These are phyloP conservation scores for Micromesistius poutassou DNA, from an alignment of 2,797 vertebrate genomes.

Conservation along the genomic window DNA sequence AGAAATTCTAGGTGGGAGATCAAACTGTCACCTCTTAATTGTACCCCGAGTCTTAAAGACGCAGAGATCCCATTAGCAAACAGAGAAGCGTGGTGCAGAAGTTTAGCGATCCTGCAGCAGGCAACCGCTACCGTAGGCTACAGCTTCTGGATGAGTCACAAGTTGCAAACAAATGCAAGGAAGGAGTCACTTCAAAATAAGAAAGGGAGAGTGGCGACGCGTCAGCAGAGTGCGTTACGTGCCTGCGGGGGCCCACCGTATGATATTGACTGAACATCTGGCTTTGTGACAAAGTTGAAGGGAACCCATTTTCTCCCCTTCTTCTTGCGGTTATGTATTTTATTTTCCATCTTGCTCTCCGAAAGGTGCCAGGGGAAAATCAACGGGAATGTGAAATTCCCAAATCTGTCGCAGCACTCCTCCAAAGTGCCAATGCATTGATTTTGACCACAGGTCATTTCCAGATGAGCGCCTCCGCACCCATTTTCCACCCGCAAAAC, in stretches of 20 bases:
- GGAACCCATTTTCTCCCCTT: slow-evolving; percentile 45
- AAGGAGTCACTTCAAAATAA: slow-evolving; percentile 52
- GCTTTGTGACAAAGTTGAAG: slow-evolving; percentile 38
- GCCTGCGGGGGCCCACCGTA: background rate
- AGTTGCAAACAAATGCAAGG: slow-evolving; percentile 60
- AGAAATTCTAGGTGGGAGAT: slow-evolving; percentile 73
- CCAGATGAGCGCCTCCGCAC: slow-evolving; percentile 54
- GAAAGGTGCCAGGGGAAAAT: slow-evolving; percentile 31
- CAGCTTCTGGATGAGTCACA: slow-evolving; percentile 69
- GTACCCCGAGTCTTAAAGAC: slow-evolving; percentile 72
- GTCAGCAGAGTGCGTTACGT: background rate
- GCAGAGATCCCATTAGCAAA: slow-evolving; percentile 72
- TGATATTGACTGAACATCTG: slow-evolving; percentile 41
- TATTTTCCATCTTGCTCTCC: slow-evolving; percentile 22
- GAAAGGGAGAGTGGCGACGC: background rate
- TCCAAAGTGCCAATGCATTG: slow-evolving; percentile 79
- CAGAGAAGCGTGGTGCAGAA: slow-evolving; percentile 56
- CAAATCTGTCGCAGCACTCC: slow-evolving; percentile 69
- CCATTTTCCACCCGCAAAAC: background rate
- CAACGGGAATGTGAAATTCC: slow-evolving; percentile 57
- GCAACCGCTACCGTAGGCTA: slow-evolving; percentile 58
- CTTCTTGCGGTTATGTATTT: slow-evolving; percentile 25
- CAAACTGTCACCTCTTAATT: slow-evolving; percentile 77
- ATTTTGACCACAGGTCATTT: slow-evolving; percentile 74
- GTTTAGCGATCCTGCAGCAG: slow-evolving; percentile 56